A percentile compares a stretch with the other conserved stretches of the same genome.
phyloP scores from a whole-genome alignment of 2,113 vertebrate species.

The Muscicapa adusta region DNA sequence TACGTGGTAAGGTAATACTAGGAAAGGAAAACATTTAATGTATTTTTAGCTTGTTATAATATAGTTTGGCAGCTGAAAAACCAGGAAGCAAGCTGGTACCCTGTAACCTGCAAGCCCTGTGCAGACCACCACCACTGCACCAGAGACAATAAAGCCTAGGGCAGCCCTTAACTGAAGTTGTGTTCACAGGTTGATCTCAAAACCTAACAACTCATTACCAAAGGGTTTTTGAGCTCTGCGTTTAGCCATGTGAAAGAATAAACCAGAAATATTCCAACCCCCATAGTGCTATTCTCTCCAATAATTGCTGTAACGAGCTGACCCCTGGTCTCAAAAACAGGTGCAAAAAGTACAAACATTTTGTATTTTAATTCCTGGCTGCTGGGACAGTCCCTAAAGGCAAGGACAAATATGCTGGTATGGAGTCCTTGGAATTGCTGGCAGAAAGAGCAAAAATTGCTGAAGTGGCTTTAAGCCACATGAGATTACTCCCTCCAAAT shows the following conservation, averaged over 20 bases:
- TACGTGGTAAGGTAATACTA: conserved; percentile 62
- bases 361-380: neutral
- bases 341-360: neutral
- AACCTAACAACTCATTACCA: neutral
- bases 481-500: neutral
- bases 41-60: conserved; percentile 71
- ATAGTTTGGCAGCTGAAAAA: conserved; percentile 66
- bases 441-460: neutral
- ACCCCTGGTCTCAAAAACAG: neutral
- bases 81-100: conserved; percentile 45
- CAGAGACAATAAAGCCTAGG: neutral
- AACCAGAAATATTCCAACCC: neutral
- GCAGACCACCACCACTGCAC: neutral
- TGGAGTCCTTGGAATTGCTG: neutral
- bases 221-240: neutral
- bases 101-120: neutral
- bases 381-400: neutral
- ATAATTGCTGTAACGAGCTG: neutral
- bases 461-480: neutral
- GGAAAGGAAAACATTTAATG: conserved; percentile 71
- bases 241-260: neutral
- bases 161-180: neutral
- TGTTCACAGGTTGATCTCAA: neutral
- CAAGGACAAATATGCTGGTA: too few species aligned
- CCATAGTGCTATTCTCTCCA: neutral